These are phyloP conservation scores for Palythoa heliodiscus DNA, from an alignment of 92 coral and sea anemone genomes.

Conservation along the genomic window DNA sequence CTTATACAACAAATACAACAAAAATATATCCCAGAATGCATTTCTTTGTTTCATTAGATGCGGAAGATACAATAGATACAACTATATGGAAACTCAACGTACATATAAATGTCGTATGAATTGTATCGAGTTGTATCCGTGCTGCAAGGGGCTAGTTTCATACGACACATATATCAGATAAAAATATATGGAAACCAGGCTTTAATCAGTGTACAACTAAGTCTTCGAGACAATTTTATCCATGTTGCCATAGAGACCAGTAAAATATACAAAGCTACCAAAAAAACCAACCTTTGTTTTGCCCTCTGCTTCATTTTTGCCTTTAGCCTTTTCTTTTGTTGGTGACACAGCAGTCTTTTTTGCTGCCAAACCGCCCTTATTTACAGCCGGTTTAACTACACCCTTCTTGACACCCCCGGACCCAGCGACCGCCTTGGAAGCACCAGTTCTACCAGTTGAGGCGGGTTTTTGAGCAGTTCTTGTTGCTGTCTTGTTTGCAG, in stretches of 20 bases:
- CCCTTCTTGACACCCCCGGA: slow-evolving; percentile 45
- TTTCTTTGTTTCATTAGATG: too few relatives aligned
- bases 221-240: too few relatives aligned
- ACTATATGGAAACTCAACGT: too few relatives aligned
- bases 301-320: slow-evolving; percentile 49
- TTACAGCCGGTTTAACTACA: slow-evolving; percentile 8
- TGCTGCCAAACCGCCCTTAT: neutral
- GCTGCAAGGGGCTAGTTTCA: too few relatives aligned
- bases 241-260: slow-evolving; percentile 50
- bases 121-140: too few relatives aligned
- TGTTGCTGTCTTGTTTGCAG: slow-evolving; percentile 54
- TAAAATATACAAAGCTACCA: neutral
- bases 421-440: neutral
- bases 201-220: too few relatives aligned
- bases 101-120: too few relatives aligned
- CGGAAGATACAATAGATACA: too few relatives aligned
- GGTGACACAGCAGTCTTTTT: slow-evolving; percentile 58
- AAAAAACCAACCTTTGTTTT: slow-evolving; percentile 2
- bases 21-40: too few relatives aligned
- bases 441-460: slow-evolving; percentile 46
- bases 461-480: slow-evolving; percentile 60
- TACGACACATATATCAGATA: too few relatives aligned
- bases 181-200: too few relatives aligned
- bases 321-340: slow-evolving; percentile 62
- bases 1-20: too few relatives aligned